These are phyloP conservation scores for Diacarnus erythraeanus DNA, from an alignment of 37 sponge, comb jelly and placozoan genomes.

Conservation along the genomic window DNA sequence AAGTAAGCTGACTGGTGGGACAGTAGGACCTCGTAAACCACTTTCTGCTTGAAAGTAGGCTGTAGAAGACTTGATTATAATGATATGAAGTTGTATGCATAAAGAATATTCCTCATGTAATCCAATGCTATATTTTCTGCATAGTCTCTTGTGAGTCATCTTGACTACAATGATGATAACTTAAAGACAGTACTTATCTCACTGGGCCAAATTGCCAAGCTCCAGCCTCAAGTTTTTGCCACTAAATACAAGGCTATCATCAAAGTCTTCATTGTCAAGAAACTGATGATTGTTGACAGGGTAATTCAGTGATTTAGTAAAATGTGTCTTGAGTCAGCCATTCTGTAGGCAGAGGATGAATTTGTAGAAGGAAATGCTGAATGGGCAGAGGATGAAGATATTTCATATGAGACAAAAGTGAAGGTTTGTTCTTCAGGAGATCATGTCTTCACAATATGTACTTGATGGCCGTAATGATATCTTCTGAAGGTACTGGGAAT, in stretches of 20 bases:
- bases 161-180: constrained; percentile 41
- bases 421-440: constrained; percentile 28
- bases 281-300: constrained; percentile 58
- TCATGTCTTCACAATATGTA: neutral
- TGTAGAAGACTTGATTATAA: too few relatives aligned
- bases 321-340: neutral
- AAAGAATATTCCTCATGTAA: too few relatives aligned
- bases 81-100: too few relatives aligned
- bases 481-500: constrained; percentile 59
- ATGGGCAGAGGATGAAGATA: constrained; percentile 54
- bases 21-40: too few relatives aligned
- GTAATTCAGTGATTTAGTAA: constrained; percentile 14
- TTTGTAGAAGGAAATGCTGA: constrained; percentile 20
- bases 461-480: too few relatives aligned
- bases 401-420: constrained; percentile 43
- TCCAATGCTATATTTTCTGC: neutral
- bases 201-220: constrained; percentile 51
- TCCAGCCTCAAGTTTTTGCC: constrained; percentile 55
- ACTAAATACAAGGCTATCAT: constrained; percentile 41
- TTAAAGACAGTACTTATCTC: constrained; percentile 43
- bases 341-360: constrained; percentile 23
- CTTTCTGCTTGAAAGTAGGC: too few relatives aligned
- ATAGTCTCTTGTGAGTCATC: constrained; percentile 34
- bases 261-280: constrained; percentile 56
- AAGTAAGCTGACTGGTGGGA: too few relatives aligned